phyloP scores from a whole-genome alignment of 1,140 invertebrate species.

The Scaptomyza graminum region DNA sequence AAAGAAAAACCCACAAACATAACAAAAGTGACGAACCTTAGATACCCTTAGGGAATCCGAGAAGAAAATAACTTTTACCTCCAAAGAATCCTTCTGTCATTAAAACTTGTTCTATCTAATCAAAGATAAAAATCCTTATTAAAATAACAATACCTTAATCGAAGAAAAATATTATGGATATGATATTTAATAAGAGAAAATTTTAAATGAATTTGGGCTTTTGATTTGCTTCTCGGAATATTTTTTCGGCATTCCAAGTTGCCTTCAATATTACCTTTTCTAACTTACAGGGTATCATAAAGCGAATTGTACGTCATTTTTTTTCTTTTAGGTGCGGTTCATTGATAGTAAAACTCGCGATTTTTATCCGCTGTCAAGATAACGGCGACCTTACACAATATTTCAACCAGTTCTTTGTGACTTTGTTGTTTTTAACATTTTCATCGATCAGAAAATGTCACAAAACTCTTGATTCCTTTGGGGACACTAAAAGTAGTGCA shows the following conservation, averaged over 20 bases:
- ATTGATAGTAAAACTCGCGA: constrained; percentile 46
- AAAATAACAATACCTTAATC: too few species aligned
- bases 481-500: constrained; percentile 55
- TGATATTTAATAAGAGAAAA: too few species aligned
- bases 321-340: background rate
- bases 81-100: too few species aligned
- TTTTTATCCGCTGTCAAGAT: constrained; percentile 72
- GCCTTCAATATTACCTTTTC: too few species aligned
- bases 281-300: constrained; percentile 14
- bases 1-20: background rate
- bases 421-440: constrained; percentile 14
- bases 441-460: constrained; percentile 70
- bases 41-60: background rate
- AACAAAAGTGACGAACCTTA: background rate
- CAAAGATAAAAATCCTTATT: too few species aligned
- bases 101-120: too few species aligned
- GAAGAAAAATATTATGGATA: too few species aligned
- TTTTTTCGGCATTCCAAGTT: too few species aligned
- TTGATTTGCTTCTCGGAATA: too few species aligned
- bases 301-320: background rate
- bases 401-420: constrained; percentile 30
- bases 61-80: too few species aligned
- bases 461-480: constrained; percentile 8
- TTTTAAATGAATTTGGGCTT: too few species aligned
- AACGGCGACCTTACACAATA: constrained; percentile 69